Evolutionary conservation across 2,888 invertebrate species (phyloP), one percentile per base, ranked within the genome.

Genomic region (Andrena marginata): DNA sequence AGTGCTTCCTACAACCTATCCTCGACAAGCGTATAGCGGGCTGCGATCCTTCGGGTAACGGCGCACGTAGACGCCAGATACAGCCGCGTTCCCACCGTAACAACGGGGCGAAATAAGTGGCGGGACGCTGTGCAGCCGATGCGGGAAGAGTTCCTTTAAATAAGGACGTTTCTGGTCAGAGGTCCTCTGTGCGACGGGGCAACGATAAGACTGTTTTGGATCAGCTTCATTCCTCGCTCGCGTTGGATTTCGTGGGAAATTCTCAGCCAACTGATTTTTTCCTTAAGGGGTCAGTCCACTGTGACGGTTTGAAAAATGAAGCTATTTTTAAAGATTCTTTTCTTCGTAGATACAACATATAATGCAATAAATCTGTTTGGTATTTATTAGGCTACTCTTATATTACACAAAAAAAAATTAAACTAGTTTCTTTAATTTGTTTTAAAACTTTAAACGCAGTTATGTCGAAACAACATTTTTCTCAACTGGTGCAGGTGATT

Each of bases 1-100:
- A 16, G 73, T 31, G 73, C 67, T 73, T 73, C 77, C 73, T 80
- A 71, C 74, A 68, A 77, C 33, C 76, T 77, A 79, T 81, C 67
- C 64, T 60, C 20, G 49, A n/a, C 56, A 67, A 84, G 77, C 64
- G 84, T 84, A 80, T 26, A 68, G 74, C 70, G 35, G 6, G 33
- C n/a, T 2, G 6, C 62, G 33, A 16, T 31, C 8, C 33, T 35
- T 63, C 26, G 48, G 29, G 54, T 73, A 79, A 84, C 78, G 63
- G 69, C 56, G 33, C 73, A 81, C 71, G 81, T 81, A 62, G 67
- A 48, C 42, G 20, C 72, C 4, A 49, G 51, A 31, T 26, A 65
- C 51, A 31, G 23, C 20, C 42, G 56, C 35, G 42, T 64, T 35
- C 20, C 68, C 16, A n/a, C 49, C 51, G 56, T 69, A 77, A 77